A percentile compares a stretch with the other conserved stretches of the same genome.
phyloP scores from a whole-genome alignment of 2,113 vertebrate species.

The Raja brachyura region DNA sequence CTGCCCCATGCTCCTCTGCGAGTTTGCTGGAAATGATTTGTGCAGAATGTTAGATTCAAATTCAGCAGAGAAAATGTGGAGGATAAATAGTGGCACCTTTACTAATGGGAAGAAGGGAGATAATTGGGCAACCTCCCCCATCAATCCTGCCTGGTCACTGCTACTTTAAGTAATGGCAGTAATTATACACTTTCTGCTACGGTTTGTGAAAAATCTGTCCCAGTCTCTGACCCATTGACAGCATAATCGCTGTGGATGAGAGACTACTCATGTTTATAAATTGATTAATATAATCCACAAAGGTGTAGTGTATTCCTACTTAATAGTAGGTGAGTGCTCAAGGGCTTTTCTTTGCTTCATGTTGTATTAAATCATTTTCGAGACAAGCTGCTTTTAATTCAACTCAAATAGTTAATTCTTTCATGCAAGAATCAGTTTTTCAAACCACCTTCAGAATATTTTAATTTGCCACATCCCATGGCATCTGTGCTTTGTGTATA shows the following conservation, averaged over 20 bases:
- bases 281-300: background rate
- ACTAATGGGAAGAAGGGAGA: no score
- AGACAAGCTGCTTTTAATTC: background rate
- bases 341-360: background rate
- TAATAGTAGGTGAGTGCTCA: background rate
- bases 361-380: background rate
- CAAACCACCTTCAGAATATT: background rate
- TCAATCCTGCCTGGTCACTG: no score
- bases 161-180: no score
- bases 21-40: background rate
- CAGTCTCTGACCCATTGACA: no score
- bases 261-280: background rate
- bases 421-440: background rate
- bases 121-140: no score
- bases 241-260: background rate
- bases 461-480: background rate
- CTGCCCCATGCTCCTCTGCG: background rate
- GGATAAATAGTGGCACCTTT: no score
- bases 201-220: no score
- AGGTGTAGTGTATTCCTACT: background rate
- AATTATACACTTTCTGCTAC: no score
- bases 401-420: background rate
- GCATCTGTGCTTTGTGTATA: background rate
- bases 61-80: background rate
- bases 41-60: background rate